phyloP scores from a whole-genome alignment of 2,888 invertebrate species.

The Cantharis lateralis region DNA sequence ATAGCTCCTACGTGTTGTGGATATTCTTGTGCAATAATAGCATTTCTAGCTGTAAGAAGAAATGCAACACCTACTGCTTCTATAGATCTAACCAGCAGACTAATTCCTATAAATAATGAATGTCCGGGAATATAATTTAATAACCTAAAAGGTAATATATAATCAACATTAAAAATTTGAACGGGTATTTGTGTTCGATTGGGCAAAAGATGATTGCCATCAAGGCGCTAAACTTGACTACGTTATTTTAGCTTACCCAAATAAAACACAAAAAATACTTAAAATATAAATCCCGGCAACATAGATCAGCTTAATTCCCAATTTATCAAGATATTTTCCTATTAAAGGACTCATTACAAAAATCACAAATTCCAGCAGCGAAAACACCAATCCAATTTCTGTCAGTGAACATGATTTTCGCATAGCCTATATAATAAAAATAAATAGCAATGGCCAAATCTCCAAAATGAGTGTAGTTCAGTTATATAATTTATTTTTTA shows the following conservation, averaged over 20 bases:
- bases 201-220: too few relatives aligned
- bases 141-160: not conserved
- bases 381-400: not conserved
- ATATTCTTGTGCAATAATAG: not conserved
- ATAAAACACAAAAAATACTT: not conserved
- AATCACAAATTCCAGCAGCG: not conserved
- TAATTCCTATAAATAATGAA: not conserved
- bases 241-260: too few relatives aligned
- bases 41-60: not conserved
- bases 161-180: too few relatives aligned
- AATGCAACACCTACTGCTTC: not conserved
- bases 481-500: not conserved
- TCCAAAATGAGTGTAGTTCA: too few relatives aligned
- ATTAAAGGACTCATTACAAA: not conserved
- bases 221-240: too few relatives aligned
- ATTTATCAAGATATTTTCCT: not conserved
- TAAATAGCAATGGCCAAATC: not conserved
- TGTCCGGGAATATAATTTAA: not conserved
- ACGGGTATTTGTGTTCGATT: too few relatives aligned
- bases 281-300: not conserved
- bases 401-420: not conserved
- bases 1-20: not conserved
- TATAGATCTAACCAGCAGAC: not conserved
- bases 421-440: not conserved
- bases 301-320: not conserved